Evolutionary conservation across 2,888 invertebrate species (phyloP).

Genomic region (Tryphoninae sp.): DNA sequence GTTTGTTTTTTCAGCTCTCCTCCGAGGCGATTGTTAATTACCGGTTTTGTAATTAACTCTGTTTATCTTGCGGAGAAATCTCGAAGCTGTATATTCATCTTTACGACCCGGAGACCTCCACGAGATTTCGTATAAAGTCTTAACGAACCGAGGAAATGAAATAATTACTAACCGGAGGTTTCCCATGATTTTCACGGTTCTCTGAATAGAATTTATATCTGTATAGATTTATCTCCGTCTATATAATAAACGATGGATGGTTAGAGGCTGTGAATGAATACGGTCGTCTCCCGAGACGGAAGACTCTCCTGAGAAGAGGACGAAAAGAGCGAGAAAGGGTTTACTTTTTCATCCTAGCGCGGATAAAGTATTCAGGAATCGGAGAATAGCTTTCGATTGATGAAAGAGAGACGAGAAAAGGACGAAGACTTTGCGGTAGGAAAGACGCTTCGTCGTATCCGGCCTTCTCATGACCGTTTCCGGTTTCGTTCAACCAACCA

Average conservation of each 20-base stretch:
- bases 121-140: neutral
- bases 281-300: neutral
- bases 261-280: slow-evolving; percentile 16
- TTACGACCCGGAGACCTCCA: neutral
- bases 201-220: neutral
- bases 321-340: slow-evolving; percentile 4
- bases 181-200: neutral
- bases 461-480: slow-evolving; percentile 13
- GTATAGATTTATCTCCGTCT: neutral
- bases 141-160: slow-evolving; percentile 34
- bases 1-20: neutral
- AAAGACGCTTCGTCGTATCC: slow-evolving; percentile 17
- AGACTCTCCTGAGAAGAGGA: neutral
- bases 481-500: slow-evolving; percentile 26
- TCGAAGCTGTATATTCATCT: neutral
- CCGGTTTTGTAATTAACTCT: slow-evolving; percentile 14
- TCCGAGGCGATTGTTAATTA: slow-evolving; percentile 9
- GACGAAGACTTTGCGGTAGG: neutral
- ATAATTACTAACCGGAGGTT: slow-evolving; percentile 38
- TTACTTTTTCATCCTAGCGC: neutral
- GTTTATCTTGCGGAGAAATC: neutral
- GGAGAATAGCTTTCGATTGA: slow-evolving; percentile 34
- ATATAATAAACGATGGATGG: slow-evolving; percentile 7
- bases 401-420: slow-evolving; percentile 21
- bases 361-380: slow-evolving; percentile 43